Conservation (phyloP, 2,797 vertebrate species). For the Dendrocincla fuliginosa region DNA sequence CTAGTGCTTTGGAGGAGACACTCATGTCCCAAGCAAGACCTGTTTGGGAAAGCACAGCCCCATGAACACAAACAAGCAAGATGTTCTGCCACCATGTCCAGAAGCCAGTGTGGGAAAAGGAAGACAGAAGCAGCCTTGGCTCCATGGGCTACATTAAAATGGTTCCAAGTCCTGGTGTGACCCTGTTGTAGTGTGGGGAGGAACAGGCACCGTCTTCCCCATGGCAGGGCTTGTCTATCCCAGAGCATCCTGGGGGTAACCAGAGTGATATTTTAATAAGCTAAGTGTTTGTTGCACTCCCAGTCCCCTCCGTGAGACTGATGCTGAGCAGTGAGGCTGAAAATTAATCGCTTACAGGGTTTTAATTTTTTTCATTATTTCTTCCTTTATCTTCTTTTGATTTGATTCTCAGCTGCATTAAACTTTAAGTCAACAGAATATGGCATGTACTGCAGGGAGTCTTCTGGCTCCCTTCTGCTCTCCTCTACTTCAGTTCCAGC, state of each 20-base stretch:
- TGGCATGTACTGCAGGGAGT: neutral
- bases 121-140: neutral
- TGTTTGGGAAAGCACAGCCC: neutral
- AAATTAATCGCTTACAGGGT: neutral
- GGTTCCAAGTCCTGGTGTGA: neutral
- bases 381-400: neutral
- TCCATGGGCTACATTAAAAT: neutral
- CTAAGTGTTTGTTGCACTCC: neutral
- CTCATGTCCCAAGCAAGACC: neutral
- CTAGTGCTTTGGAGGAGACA: neutral
- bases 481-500: neutral
- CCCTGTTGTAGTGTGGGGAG: accelerated
- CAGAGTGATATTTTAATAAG: neutral
- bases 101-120: neutral
- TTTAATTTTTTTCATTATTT: neutral
- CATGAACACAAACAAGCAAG: accelerated
- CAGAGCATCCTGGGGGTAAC: neutral
- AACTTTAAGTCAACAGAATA: neutral
- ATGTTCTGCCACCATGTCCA: accelerated
- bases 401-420: neutral
- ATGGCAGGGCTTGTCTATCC: neutral
- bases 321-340: neutral
- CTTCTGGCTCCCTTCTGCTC: neutral
- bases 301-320: neutral
- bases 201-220: neutral